phyloP scores from a whole-genome alignment of 37 sponge, comb jelly and placozoan genomes.

The Lycopodina hypogea region DNA sequence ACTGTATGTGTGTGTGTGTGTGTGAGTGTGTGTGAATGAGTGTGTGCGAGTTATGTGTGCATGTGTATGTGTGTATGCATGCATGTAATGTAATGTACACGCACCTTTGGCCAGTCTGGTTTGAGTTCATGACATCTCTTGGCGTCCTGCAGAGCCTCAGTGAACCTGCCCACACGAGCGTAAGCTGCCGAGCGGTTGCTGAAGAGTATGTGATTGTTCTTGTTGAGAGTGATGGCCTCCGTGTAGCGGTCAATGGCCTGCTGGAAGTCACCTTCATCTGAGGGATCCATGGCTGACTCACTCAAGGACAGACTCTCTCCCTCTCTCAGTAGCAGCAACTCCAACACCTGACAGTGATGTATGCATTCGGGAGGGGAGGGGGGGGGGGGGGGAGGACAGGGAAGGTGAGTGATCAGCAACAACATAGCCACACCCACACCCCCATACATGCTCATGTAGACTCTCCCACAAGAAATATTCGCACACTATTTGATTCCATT shows the following conservation, averaged over 20 bases:
- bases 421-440: no score
- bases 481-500: no score
- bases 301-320: neutral
- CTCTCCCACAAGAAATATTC: no score
- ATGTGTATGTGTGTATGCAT: no score
- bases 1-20: neutral
- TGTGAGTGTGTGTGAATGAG: no score
- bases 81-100: no score
- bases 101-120: constrained; percentile 87
- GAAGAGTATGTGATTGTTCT: constrained; percentile 72
- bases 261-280: constrained; percentile 74
- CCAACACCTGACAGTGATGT: neutral
- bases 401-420: no score
- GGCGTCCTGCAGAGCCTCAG: constrained; percentile 91
- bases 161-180: constrained; percentile 62
- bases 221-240: constrained; percentile 85
- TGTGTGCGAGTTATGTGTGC: no score
- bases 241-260: constrained; percentile 83
- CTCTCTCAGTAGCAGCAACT: no score
- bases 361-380: neutral
- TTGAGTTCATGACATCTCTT: constrained; percentile 82
- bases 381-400: neutral
- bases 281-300: neutral
- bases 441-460: no score
- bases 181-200: constrained; percentile 95